These are phyloP conservation scores for Zaprionus tsacasi DNA, from an alignment of 1,140 invertebrate species.

Conservation along the genomic window DNA sequence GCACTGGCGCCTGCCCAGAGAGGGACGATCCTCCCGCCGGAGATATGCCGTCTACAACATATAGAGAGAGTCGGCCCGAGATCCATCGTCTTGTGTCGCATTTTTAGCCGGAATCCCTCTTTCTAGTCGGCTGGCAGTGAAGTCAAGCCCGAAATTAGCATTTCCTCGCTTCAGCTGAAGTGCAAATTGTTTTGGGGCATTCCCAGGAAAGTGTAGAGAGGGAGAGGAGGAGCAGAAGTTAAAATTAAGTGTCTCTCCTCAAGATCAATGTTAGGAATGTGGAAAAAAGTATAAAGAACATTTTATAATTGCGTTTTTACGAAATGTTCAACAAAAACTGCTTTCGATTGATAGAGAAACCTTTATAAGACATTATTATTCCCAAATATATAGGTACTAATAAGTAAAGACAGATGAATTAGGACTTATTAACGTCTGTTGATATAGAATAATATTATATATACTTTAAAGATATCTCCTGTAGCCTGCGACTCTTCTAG, in stretches of 20 bases:
- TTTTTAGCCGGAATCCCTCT: conserved; percentile 51
- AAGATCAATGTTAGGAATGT: conserved; percentile 26
- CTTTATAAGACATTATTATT: neutral
- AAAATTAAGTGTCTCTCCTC: neutral
- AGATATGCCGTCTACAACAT: conserved; percentile 67
- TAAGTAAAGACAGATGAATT: too few species aligned
- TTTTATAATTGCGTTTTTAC: neutral
- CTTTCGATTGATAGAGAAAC: too few species aligned
- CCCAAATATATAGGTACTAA: neutral
- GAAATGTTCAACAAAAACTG: neutral
- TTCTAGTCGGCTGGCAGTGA: conserved; percentile 64
- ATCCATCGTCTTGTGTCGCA: conserved; percentile 42
- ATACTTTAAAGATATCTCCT: too few species aligned
- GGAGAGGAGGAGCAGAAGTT: neutral
- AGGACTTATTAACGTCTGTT: too few species aligned
- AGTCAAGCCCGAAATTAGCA: conserved; percentile 73
- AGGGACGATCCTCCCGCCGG: conserved; percentile 33
- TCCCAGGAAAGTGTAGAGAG: conserved; percentile 30
- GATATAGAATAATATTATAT: too few species aligned
- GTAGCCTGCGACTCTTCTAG: too few species aligned
- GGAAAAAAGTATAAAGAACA: neutral
- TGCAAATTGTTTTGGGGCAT: conserved; percentile 46
- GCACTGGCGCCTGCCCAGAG: conserved; percentile 55
- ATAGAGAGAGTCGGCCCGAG: conserved; percentile 4
- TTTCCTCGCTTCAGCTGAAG: conserved; percentile 31